phyloP scores from a whole-genome alignment of 35 echinoderm and acorn worm species.

The Holothuria glaberrima region DNA sequence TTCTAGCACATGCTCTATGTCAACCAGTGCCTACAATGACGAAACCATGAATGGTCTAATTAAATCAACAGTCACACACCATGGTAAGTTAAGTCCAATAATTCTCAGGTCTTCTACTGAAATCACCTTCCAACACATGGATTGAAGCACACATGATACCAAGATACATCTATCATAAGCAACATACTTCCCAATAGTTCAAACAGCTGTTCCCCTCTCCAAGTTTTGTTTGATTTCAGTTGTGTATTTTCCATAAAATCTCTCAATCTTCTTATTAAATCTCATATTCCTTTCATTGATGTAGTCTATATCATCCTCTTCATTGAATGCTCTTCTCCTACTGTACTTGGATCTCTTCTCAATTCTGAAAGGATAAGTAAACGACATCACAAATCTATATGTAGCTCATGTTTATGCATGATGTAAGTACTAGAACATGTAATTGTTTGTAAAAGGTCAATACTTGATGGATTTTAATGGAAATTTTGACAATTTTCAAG shows the following conservation, averaged over 20 bases:
- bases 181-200: not conserved
- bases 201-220: slow-evolving; percentile 98
- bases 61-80: too few species aligned
- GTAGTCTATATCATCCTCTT: slow-evolving; percentile 98
- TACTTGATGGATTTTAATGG: too few species aligned
- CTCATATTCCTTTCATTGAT: slow-evolving; percentile 98
- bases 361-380: slow-evolving; percentile 61
- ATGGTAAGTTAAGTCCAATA: too few species aligned
- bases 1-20: too few species aligned
- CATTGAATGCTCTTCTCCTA: slow-evolving; percentile 89
- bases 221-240: slow-evolving; percentile 98
- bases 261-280: slow-evolving; percentile 95
- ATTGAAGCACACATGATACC: not conserved
- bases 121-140: not conserved
- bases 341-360: slow-evolving; percentile 88
- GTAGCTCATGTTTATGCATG: too few species aligned
- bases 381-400: too few species aligned
- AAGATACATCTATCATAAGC: not conserved
- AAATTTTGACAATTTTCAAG: too few species aligned
- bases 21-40: too few species aligned
- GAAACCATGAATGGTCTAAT: too few species aligned
- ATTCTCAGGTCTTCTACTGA: not conserved
- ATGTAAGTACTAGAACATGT: too few species aligned
- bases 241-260: slow-evolving; percentile 99
- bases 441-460: too few species aligned